These are phyloP conservation scores for Labrus mixtus DNA, from an alignment of 2,113 vertebrate species.

Conservation along the genomic window DNA sequence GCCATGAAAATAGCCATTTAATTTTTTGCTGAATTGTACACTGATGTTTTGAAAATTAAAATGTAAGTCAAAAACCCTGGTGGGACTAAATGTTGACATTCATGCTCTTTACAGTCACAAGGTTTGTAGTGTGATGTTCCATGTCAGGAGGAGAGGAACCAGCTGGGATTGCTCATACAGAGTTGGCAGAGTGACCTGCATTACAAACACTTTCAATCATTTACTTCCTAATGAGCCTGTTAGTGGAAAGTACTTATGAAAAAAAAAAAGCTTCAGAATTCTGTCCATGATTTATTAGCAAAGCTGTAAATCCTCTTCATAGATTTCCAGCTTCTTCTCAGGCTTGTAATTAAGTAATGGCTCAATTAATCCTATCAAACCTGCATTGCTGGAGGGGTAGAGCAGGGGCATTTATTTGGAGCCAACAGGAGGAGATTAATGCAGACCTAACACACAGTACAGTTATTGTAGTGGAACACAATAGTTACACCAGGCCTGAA, in stretches of 20 bases:
- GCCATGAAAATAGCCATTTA: too few species aligned
- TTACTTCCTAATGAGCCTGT: constrained; percentile 53
- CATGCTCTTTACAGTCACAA: not conserved
- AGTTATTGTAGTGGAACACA: constrained; percentile 16
- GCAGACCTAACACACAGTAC: constrained; percentile 27
- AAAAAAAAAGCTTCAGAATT: constrained; percentile 35
- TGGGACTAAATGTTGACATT: not conserved
- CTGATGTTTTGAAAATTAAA: not conserved
- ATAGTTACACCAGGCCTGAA: not conserved
- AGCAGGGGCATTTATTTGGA: constrained; percentile 39
- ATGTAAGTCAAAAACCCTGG: not conserved
- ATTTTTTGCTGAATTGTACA: not conserved
- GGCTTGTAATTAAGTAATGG: constrained; percentile 79
- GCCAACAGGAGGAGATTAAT: constrained; percentile 50
- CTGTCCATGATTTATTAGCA: constrained; percentile 52
- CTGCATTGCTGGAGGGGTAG: constrained; percentile 20
- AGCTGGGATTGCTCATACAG: constrained; percentile 13
- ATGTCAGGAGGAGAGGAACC: constrained; percentile 7
- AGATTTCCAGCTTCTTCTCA: constrained; percentile 65
- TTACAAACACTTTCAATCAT: constrained; percentile 30
- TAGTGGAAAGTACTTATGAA: constrained; percentile 56
- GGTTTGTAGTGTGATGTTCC: constrained; percentile 11
- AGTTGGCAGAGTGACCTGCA: constrained; percentile 18
- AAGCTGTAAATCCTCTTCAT: constrained; percentile 67
- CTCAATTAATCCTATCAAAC: constrained; percentile 70